Evolutionary conservation across 2,113 vertebrate species (phyloP).

Genomic region (cattle (Bos taurus)): DNA sequence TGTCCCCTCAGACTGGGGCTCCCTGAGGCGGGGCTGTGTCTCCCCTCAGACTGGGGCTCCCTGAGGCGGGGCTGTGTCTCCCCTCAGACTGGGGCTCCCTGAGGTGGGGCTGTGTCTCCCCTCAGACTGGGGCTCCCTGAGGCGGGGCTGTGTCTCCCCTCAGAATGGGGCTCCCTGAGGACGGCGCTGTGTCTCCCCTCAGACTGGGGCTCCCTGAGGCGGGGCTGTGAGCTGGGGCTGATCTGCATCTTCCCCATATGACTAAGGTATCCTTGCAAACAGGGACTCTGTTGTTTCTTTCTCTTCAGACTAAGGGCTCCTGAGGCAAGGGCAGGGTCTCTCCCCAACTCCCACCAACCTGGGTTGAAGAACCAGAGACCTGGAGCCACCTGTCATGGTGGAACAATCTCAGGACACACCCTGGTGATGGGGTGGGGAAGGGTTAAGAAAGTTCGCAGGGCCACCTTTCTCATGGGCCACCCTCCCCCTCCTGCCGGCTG

Average conservation of each 20-base stretch:
- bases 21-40: no score
- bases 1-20: background rate
- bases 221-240: background rate
- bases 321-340: background rate
- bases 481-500: background rate
- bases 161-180: background rate
- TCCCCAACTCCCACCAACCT: background rate
- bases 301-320: background rate
- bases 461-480: slow-evolving; percentile 36
- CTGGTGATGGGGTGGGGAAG: background rate
- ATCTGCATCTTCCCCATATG: background rate
- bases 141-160: background rate
- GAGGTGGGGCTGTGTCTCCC: no score
- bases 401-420: background rate
- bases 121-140: background rate
- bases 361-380: background rate
- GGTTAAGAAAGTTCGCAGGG: slow-evolving; percentile 32
- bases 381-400: background rate
- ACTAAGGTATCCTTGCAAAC: background rate
- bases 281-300: background rate
- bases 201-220: no score
- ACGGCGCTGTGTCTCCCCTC: no score
- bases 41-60: background rate
- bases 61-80: no score
- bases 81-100: no score